Base-by-base conservation (phyloP, 2,113 vertebrate species). In the human region DNA sequence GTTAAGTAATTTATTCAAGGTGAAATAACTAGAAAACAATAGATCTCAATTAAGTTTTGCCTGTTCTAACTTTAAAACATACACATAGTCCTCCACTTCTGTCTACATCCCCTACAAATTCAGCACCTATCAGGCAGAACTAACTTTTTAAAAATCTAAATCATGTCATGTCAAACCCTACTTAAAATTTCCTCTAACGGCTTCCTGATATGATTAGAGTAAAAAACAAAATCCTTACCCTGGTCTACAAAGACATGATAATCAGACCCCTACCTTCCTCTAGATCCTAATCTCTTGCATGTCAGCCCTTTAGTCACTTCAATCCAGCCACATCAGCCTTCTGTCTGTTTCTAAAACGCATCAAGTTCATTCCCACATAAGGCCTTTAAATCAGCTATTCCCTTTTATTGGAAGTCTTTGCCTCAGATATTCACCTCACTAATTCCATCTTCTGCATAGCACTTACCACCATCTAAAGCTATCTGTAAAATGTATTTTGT, bases 21-120 rank as follows among this genome's bases (percentile, higher is more conserved):
- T 50, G 48, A 90, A 78, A 85, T 93, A 96, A 90, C 9, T 82
- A 83, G 22, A 85, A 87, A 84, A 96, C 43, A 70, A 35, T 59
- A 91, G 18, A 76, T 17, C 1, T 68, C 86, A 48, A 89, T 61
- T 70, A 75, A 88, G 1, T 82, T 96, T 90, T 76, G 27, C 30
- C 32, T 89, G 13, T 13, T 89, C 20, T 93, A 66, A 17, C 40
- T 82, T 93, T 91, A 94, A 94, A 94, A 83, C 66, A 55, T 78
- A 55, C 48, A 32, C 14, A 8, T n/a, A 95, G 27, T 83, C n/a
- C 22, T 96, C 38, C 13, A 50, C 38, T 78, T 95, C 32, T 11
- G 8, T 87, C 57, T 73, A 82, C 1, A 93, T 7, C 5, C 22
- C 5, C 17, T 70, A 55, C 27, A 89, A 94, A 85, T 81, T 94